Evolutionary conservation across 2,888 invertebrate genomes (phyloP).

Genomic region (Petrophora chlorosata): DNA sequence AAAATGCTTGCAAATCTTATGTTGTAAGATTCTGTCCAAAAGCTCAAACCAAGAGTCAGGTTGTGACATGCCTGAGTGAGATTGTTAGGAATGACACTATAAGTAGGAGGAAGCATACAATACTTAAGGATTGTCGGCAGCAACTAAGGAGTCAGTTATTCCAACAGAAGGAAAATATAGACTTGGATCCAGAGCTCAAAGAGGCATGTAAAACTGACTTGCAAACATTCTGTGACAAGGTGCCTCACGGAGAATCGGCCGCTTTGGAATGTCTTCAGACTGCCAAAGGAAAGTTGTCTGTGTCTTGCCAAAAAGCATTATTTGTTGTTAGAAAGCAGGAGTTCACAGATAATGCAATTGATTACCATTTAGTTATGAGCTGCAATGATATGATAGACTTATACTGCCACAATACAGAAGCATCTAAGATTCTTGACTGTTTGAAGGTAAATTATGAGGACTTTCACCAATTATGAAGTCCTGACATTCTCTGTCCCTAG

Average conservation of each 20-base stretch:
- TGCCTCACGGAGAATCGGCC: constrained; percentile 87
- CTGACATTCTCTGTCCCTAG: no score
- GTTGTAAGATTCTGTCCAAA: constrained; percentile 88
- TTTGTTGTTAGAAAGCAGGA: constrained; percentile 95
- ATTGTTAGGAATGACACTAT: constrained; percentile 95
- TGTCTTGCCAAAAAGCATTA: constrained; percentile 89
- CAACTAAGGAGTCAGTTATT: constrained; percentile 95
- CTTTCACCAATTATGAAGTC: no score
- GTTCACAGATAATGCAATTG: constrained; percentile 92
- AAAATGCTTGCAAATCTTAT: constrained; percentile 94
- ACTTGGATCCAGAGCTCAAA: constrained; percentile 92
- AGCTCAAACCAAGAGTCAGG: constrained; percentile 90
- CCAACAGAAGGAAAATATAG: constrained; percentile 95
- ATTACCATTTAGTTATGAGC: constrained; percentile 91
- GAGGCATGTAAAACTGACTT: constrained; percentile 93
- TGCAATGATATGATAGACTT: constrained; percentile 94
- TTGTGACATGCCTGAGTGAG: constrained; percentile 93
- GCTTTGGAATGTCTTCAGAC: constrained; percentile 92
- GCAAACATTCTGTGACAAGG: constrained; percentile 86
- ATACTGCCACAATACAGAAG: constrained; percentile 90
- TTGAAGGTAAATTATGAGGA: constrained; percentile 89
- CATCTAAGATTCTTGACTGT: constrained; percentile 88
- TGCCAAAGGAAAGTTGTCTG: constrained; percentile 85
- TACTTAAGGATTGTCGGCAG: constrained; percentile 94
- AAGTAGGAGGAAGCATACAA: constrained; percentile 88